Evolutionary conservation across 1,140 invertebrate genomes (phyloP).

Genomic region (Idris sp.): DNA sequence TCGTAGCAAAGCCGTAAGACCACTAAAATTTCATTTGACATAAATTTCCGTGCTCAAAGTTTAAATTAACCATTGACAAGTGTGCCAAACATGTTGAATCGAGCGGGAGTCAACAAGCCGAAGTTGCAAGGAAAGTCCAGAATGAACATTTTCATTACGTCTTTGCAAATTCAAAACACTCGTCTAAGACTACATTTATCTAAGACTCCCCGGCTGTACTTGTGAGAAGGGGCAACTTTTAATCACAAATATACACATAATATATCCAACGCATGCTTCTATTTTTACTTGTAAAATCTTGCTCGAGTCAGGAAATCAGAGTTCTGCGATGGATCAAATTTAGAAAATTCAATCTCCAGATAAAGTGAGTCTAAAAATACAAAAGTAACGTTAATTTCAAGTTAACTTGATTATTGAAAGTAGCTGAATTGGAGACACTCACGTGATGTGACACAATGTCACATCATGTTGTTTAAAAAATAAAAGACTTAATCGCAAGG

Average conservation of each 20-base stretch:
- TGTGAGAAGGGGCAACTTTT: too few species aligned
- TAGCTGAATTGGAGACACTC: slow-evolving; percentile 2
- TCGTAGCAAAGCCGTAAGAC: too few species aligned
- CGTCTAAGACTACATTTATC: background rate
- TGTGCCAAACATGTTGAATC: slow-evolving; percentile 41
- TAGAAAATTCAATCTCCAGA: too few species aligned
- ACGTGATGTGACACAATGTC: slow-evolving; percentile 12
- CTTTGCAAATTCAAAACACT: slow-evolving; percentile 10
- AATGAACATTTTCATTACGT: slow-evolving; percentile 50
- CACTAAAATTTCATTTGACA: slow-evolving; percentile 17
- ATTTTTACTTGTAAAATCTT: too few species aligned
- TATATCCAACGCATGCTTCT: too few species aligned
- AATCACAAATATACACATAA: too few species aligned
- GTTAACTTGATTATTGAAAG: background rate
- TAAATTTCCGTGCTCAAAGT: slow-evolving; percentile 28
- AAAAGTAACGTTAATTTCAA: too few species aligned
- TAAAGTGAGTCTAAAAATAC: too few species aligned
- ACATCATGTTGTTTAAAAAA: slow-evolving; percentile 17
- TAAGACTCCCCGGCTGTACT: slow-evolving; percentile 2
- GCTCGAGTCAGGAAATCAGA: too few species aligned
- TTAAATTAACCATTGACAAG: slow-evolving; percentile 50
- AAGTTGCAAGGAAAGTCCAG: slow-evolving; percentile 7
- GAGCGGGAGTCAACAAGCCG: slow-evolving; percentile 38
- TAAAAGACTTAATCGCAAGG: background rate
- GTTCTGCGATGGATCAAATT: too few species aligned